Base-by-base conservation (phyloP, 30 jellyfish, hydroid and myxozoan genomes). In the Turritopsis rubra region DNA sequence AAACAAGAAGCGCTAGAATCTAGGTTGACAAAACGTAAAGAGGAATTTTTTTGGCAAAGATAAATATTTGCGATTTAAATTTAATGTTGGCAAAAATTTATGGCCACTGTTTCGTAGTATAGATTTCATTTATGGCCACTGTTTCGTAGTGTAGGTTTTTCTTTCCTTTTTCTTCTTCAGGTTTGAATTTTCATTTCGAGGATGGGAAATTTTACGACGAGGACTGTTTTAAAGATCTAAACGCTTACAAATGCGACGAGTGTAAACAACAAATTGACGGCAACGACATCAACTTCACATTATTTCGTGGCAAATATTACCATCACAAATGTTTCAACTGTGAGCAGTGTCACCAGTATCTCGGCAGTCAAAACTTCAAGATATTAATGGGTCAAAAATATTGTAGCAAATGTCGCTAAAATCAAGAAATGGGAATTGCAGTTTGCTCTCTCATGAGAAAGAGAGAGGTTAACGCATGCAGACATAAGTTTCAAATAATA, bases 241-340 rank as follows among this genome's bases (percentile, higher is more conserved):
- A 29, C 65, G 82, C 82, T 23, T 74, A 74, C 41, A 29, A 24
- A 24, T 74, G 82, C 71, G 65, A 74, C 65, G 82, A 29, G 9
- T 74, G 82, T 74, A 29, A 29, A 24, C 54, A 9, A 29, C 82
- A 74, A 74, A 74, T 74, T 23, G 82, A 74, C 8, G 82, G 82
- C 65, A 74, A 74, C 65, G 82, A 74, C 41, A 74, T 74, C 65
- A 29, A 74, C 24, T 74, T 24, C 71, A 0, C 65, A 0, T 52
- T 74, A n/a, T 74, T 74, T 29, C 82, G 65, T 24, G 82, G 82
- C 9, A 74, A 74, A 52, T 74, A 74, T 21, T 74, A 4, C 65
- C 82, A 74, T 52, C 54, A 74, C 41, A 19, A 0, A 26, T 74
- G 82, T 74, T 74, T 74, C n/a, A 52, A 16, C 7, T 74, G 82